These are phyloP conservation scores for Cryptotermes secundus DNA, from an alignment of 1,140 invertebrate genomes.

Conservation along the genomic window DNA sequence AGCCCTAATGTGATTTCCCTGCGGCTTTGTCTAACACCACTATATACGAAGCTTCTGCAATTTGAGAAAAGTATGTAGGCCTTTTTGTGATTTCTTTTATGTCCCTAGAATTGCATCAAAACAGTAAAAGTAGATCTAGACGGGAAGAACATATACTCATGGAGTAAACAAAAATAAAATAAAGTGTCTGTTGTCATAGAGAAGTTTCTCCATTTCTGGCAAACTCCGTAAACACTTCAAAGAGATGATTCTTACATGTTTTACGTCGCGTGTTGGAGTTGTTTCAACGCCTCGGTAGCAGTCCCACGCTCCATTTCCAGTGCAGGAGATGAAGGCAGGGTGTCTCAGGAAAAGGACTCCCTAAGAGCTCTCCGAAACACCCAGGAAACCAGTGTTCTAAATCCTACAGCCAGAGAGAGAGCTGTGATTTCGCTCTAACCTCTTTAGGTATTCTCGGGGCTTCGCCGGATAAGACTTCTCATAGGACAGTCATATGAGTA, in stretches of 20 bases:
- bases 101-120: neutral
- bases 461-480: neutral
- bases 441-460: neutral
- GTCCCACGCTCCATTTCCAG: neutral
- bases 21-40: neutral
- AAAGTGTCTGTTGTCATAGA: neutral
- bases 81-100: neutral
- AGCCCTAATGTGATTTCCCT: neutral
- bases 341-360: neutral
- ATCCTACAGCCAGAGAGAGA: neutral
- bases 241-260: neutral
- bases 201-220: neutral
- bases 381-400: neutral
- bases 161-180: neutral
- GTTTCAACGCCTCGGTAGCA: neutral
- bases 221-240: constrained; percentile 13
- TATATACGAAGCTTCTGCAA: too few species aligned
- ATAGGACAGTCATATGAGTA: neutral
- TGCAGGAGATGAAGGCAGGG: neutral
- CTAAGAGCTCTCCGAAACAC: neutral
- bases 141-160: neutral
- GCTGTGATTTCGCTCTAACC: neutral
- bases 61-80: too few species aligned
- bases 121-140: neutral
- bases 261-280: neutral